Evolutionary conservation across 2,888 invertebrate species (phyloP).

Genomic region (Drosophila silvestris): DNA sequence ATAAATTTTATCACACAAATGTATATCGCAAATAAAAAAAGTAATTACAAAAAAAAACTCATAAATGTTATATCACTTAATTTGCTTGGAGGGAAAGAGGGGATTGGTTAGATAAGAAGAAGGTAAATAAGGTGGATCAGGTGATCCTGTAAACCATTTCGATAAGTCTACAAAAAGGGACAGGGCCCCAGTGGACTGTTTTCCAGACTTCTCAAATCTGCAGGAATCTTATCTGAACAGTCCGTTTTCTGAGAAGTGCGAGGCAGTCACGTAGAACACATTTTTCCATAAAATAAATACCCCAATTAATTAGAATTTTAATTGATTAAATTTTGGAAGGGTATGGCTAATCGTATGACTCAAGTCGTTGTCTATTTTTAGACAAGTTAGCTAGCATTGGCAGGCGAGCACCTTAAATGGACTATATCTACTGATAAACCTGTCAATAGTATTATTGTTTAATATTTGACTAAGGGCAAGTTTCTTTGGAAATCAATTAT

Average conservation of each 20-base stretch:
- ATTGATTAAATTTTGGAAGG: neutral
- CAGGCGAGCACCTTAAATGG: neutral
- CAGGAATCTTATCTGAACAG: neutral
- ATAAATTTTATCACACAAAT: conserved; percentile 47
- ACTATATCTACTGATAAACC: conserved; percentile 28
- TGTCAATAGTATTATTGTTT: neutral
- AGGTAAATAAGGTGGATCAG: neutral
- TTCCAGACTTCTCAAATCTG: neutral
- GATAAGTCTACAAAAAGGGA: neutral
- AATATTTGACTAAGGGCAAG: neutral
- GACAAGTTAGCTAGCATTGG: conserved; percentile 9
- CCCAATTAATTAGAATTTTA: neutral
- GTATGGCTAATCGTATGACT: conserved; percentile 13
- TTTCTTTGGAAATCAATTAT: neutral
- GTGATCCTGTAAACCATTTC: neutral
- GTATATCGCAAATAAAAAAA: conserved; percentile 45
- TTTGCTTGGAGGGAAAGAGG: conserved; percentile 9
- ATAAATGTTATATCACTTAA: conserved; percentile 40
- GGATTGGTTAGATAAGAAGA: neutral
- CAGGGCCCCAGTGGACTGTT: neutral
- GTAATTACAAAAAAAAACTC: conserved; percentile 38
- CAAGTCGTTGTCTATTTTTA: conserved; percentile 28
- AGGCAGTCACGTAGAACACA: neutral
- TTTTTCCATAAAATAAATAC: neutral
- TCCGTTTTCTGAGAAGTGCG: neutral